phyloP scores from a whole-genome alignment of 2,113 vertebrate genomes.

The Steatornis caripensis region DNA sequence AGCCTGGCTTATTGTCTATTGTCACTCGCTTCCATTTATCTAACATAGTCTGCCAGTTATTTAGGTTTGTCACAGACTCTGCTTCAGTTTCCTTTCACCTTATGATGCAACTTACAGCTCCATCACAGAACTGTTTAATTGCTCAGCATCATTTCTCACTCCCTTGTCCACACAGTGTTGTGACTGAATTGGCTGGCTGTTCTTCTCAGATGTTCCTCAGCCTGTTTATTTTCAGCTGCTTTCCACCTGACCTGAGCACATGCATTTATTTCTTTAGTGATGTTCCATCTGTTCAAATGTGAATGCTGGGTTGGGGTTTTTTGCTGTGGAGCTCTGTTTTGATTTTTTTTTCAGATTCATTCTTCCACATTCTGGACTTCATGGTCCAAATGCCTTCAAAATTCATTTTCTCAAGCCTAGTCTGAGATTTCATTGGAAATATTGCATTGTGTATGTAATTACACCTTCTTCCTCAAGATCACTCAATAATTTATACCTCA shows the following conservation, averaged over 20 bases:
- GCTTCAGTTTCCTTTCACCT: conserved; percentile 14
- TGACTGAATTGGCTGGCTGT: neutral
- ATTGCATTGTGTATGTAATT: neutral
- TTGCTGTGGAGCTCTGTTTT: neutral
- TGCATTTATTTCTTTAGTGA: neutral
- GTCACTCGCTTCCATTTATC: conserved; percentile 30
- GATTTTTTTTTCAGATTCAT: neutral
- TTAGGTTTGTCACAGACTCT: neutral
- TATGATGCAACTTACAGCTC: neutral
- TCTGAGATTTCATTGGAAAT: conserved; percentile 5
- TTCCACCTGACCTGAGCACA: conserved; percentile 17
- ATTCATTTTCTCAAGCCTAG: conserved; percentile 1
- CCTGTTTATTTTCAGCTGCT: conserved; percentile 37
- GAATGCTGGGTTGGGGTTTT: neutral
- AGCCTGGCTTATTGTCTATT: neutral
- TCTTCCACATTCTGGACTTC: neutral
- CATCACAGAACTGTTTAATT: neutral
- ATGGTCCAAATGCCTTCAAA: neutral
- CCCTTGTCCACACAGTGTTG: neutral
- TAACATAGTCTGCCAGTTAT: conserved; percentile 4
- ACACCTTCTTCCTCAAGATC: neutral
- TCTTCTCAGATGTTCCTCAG: neutral
- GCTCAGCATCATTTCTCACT: conserved; percentile 28
- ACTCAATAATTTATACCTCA: neutral
- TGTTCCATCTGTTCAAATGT: neutral